These are phyloP conservation scores for Bucorvus abyssinicus DNA, from an alignment of 2,797 vertebrate genomes.

Conservation along the genomic window DNA sequence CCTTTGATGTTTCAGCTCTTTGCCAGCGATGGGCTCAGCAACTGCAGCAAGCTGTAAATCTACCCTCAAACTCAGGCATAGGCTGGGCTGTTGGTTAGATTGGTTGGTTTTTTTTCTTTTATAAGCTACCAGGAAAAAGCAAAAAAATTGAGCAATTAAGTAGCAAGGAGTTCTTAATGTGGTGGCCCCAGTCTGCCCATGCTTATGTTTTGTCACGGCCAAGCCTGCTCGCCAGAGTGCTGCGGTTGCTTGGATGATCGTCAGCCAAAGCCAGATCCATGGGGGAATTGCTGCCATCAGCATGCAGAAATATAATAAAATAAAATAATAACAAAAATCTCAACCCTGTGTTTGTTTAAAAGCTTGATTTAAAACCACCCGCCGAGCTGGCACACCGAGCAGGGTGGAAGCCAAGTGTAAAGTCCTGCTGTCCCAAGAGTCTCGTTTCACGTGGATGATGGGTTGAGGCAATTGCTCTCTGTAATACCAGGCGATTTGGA, in stretches of 20 bases:
- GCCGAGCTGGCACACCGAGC: neutral
- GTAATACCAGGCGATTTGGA: neutral
- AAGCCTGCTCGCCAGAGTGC: neutral
- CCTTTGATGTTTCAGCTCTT: neutral
- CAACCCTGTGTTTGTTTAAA: neutral
- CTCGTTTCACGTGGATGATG: neutral
- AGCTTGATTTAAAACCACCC: neutral
- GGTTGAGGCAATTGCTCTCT: neutral
- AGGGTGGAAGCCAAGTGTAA: neutral
- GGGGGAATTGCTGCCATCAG: neutral
- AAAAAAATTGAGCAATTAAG: neutral
- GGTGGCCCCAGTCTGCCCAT: fast-evolving
- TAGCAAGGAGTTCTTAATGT: neutral
- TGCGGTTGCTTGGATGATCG: neutral
- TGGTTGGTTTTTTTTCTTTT: neutral
- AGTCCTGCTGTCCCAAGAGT: neutral
- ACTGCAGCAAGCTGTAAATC: neutral
- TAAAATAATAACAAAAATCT: neutral
- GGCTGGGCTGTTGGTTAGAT: neutral
- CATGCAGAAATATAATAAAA: neutral
- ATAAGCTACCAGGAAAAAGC: neutral
- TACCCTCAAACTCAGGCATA: neutral
- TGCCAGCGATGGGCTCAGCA: neutral
- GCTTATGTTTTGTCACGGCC: neutral
- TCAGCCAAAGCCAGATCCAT: neutral